Evolutionary conservation across 23 tunicate genomes (phyloP).

Genomic region (Pegea sp.): DNA sequence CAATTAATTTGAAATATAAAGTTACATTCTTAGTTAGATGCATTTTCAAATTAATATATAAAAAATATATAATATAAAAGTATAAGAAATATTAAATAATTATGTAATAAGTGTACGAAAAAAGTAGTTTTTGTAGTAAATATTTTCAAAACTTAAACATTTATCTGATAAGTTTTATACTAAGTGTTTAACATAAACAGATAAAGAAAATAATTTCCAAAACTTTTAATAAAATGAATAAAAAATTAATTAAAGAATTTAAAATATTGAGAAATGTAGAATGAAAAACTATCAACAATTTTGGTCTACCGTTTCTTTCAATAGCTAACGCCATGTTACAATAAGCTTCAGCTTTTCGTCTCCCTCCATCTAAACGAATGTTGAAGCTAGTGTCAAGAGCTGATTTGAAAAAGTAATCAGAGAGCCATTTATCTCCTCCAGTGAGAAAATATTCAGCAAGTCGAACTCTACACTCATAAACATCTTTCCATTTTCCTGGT

Average conservation of each 20-base stretch:
- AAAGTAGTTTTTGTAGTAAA: no score
- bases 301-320: slow-evolving; percentile 81
- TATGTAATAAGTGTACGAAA: no score
- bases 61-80: no score
- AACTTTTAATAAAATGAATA: background rate
- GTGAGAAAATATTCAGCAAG: slow-evolving; percentile 57
- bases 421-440: slow-evolving; percentile 31
- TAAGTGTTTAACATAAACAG: no score
- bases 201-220: no score
- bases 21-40: no score
- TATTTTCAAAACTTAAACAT: no score
- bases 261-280: background rate
- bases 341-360: slow-evolving; percentile 70
- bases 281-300: background rate
- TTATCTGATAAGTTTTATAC: no score
- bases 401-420: slow-evolving; percentile 64
- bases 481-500: slow-evolving; percentile 89
- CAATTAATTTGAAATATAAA: no score
- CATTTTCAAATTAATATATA: no score
- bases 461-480: slow-evolving; percentile 29
- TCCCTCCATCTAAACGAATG: slow-evolving; percentile 66
- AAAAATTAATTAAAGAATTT: background rate
- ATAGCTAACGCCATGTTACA: slow-evolving; percentile 56
- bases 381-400: slow-evolving; percentile 55
- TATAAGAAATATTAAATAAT: no score